These are phyloP conservation scores for Odontamblyopus rebecca DNA, from an alignment of 2,797 vertebrate species.

Conservation along the genomic window DNA sequence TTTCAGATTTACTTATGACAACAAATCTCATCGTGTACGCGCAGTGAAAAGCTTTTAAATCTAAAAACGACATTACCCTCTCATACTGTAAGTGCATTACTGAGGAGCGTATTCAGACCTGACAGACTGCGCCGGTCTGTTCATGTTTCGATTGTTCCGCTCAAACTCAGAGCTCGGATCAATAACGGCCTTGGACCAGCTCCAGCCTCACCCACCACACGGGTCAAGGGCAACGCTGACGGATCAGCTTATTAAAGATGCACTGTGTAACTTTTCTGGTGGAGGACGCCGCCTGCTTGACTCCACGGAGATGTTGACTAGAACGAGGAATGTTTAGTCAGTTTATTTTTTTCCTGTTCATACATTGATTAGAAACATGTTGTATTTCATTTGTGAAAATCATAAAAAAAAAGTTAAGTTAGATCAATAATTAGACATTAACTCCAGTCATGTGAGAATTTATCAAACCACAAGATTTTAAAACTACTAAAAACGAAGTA, in stretches of 20 bases:
- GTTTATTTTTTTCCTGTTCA: no score
- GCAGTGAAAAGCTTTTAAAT: no score
- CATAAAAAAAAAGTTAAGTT: no score
- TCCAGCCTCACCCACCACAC: neutral
- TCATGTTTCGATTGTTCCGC: conserved; percentile 7
- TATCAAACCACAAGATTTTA: neutral
- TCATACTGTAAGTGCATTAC: no score
- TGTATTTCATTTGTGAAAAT: neutral
- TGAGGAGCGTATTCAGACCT: no score
- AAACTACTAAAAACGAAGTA: neutral
- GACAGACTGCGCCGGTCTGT: no score
- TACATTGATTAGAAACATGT: neutral
- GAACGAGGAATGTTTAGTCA: neutral
- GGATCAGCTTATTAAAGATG: neutral
- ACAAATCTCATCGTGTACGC: no score
- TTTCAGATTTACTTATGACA: no score
- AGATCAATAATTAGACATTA: neutral
- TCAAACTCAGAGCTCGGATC: conserved; percentile 3
- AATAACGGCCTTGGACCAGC: neutral
- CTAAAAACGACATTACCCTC: no score
- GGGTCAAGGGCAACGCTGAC: neutral
- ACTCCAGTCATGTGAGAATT: neutral
- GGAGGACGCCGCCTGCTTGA: no score
- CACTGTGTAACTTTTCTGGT: no score
- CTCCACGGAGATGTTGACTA: no score